A percentile compares a stretch with the other conserved stretches of the same genome.
Conservation (phyloP, 2,797 vertebrate species). For the Tapera naevia region DNA sequence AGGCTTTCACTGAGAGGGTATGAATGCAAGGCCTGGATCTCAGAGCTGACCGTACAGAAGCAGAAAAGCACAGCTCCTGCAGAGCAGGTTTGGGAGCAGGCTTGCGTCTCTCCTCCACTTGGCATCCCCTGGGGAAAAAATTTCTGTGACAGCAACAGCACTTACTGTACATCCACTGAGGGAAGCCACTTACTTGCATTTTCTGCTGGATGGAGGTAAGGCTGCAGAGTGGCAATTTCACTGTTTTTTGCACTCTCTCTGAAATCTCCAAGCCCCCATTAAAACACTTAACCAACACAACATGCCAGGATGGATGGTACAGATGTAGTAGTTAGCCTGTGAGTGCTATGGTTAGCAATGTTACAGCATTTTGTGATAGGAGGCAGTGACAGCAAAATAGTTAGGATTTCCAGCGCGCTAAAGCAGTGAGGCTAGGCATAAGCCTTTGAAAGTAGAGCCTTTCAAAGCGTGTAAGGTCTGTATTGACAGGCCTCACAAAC, state of each 20-base stretch:
- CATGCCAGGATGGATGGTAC: background rate
- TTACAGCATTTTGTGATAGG: background rate
- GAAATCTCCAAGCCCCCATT: background rate
- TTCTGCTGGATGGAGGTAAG: background rate
- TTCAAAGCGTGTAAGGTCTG: background rate
- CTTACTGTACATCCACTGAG: background rate
- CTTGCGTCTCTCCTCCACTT: background rate
- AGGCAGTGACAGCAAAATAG: slow-evolving; percentile 1
- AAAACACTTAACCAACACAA: background rate
- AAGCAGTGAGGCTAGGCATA: background rate
- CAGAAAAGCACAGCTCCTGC: background rate
- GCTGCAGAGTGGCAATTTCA: background rate
- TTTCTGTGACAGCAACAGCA: background rate
- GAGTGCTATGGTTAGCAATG: background rate
- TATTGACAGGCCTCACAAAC: slow-evolving; percentile 28
- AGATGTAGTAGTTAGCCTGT: background rate
- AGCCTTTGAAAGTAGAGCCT: background rate
- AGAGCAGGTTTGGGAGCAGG: background rate
- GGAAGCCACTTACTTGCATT: background rate
- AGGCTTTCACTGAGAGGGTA: background rate
- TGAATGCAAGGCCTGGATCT: background rate
- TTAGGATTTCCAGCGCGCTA: slow-evolving; percentile 6
- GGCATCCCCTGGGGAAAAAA: background rate
- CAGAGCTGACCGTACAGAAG: background rate
- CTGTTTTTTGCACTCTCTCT: background rate